These are phyloP conservation scores for Drosophila saltans DNA, from an alignment of 1,140 invertebrate genomes.

Conservation along the genomic window DNA sequence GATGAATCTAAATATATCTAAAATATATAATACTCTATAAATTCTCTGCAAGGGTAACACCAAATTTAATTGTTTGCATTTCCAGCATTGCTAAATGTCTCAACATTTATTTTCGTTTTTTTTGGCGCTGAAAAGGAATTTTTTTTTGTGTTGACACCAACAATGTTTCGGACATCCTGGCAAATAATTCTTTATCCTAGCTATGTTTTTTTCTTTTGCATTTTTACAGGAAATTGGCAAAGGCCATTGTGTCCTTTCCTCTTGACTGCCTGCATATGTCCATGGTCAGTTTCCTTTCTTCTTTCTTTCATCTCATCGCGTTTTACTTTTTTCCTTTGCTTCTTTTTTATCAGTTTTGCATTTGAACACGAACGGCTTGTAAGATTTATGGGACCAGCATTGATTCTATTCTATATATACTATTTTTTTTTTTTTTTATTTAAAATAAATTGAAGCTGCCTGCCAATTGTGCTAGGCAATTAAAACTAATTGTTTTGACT, in stretches of 20 bases:
- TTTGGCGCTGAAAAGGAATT: conserved; percentile 6
- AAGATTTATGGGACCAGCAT: conserved; percentile 9
- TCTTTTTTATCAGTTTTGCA: conserved; percentile 13
- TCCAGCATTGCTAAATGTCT: background rate
- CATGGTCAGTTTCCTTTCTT: conserved; percentile 11
- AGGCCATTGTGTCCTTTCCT: conserved; percentile 11
- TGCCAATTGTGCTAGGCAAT: conserved; percentile 6
- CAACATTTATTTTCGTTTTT: conserved; percentile 6
- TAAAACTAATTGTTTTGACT: conserved; percentile 13
- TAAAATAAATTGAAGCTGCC: conserved; percentile 1
- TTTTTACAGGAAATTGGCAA: conserved; percentile 9
- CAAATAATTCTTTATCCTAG: conserved; percentile 10
- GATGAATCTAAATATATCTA: background rate
- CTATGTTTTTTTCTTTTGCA: background rate
- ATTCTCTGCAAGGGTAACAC: background rate
- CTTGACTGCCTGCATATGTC: conserved; percentile 11
- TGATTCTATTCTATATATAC: conserved; percentile 22
- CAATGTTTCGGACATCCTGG: conserved; percentile 13
- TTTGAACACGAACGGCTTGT: conserved; percentile 13
- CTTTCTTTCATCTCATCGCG: conserved; percentile 9
- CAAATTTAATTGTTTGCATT: conserved; percentile 1
- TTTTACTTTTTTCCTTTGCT: background rate
- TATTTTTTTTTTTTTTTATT: conserved; percentile 31
- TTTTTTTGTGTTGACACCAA: conserved; percentile 6
- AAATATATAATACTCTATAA: background rate